Conservation (phyloP, 2,888 invertebrate species). For the Dynastes grantii region DNA sequence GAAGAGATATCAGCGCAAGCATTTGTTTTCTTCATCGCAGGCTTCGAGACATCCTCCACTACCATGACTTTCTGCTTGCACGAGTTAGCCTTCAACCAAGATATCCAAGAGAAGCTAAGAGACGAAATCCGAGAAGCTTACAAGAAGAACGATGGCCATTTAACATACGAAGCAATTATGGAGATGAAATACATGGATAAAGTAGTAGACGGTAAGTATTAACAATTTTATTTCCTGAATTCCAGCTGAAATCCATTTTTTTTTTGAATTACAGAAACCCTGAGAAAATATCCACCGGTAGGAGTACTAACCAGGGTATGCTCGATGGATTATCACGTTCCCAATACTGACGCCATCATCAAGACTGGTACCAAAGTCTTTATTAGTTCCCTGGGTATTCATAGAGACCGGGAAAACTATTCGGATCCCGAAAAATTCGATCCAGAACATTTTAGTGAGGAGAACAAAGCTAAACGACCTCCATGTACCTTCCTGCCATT, state of each 20-base stretch:
- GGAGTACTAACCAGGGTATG: background rate
- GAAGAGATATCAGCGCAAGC: slow-evolving; percentile 19
- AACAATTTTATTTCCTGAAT: no score
- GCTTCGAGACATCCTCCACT: slow-evolving; percentile 32
- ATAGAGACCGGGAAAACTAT: slow-evolving; percentile 23
- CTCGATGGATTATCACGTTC: slow-evolving; percentile 11
- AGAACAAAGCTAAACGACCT: slow-evolving; percentile 14
- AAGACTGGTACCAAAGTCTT: slow-evolving; percentile 22
- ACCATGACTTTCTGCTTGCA: slow-evolving; percentile 36
- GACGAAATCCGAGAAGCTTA: background rate
- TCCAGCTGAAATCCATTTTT: background rate
- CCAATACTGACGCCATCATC: background rate
- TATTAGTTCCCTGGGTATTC: slow-evolving; percentile 14
- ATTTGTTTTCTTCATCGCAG: slow-evolving; percentile 19
- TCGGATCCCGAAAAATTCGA: slow-evolving; percentile 15
- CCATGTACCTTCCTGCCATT: slow-evolving; percentile 10
- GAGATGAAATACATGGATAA: slow-evolving; percentile 35
- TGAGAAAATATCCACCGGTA: slow-evolving; percentile 26
- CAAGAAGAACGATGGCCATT: background rate
- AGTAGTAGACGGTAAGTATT: slow-evolving; percentile 21
- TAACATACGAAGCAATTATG: slow-evolving; percentile 32
- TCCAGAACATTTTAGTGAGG: slow-evolving; percentile 24
- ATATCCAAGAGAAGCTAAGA: slow-evolving; percentile 21
- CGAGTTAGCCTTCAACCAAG: slow-evolving; percentile 32
- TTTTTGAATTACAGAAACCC: slow-evolving; percentile 12